These are phyloP conservation scores for Vicugna pacos DNA, from an alignment of 2,113 vertebrate genomes.

Conservation along the genomic window DNA sequence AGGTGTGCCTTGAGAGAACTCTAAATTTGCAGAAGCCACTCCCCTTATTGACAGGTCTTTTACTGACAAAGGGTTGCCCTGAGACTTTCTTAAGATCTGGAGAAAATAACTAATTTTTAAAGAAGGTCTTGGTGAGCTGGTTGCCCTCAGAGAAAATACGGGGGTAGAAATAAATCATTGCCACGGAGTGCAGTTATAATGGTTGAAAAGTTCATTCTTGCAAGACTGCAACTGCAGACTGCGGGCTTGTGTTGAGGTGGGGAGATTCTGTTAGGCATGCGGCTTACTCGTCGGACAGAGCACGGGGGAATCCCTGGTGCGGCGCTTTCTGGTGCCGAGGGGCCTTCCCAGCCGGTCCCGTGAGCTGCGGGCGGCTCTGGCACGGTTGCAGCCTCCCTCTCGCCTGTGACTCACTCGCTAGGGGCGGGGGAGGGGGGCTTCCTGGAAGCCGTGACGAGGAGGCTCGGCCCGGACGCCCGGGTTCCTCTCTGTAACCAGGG, in stretches of 20 bases:
- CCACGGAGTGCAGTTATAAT: not conserved
- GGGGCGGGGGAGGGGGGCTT: conserved; percentile 71
- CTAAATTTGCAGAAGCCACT: not conserved
- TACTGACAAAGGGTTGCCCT: not conserved
- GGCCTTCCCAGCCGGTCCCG: conserved; percentile 76
- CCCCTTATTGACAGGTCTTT: not conserved
- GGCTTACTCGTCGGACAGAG: not conserved
- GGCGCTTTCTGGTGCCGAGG: conserved; percentile 53
- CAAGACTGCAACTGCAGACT: not conserved
- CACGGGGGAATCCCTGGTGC: conserved; percentile 74
- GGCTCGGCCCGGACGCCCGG: conserved; percentile 61
- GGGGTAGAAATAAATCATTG: not conserved
- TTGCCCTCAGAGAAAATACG: not conserved
- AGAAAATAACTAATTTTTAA: not conserved
- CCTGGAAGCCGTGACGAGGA: conserved; percentile 82
- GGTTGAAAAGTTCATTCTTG: conserved; percentile 36
- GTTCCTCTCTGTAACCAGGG: conserved; percentile 82
- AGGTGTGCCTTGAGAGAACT: not conserved
- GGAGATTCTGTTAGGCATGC: not conserved
- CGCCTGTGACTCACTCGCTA: conserved; percentile 72
- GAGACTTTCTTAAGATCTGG: not conserved
- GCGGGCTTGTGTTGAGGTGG: not conserved
- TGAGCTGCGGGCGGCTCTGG: conserved; percentile 72
- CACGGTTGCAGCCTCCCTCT: conserved; percentile 78
- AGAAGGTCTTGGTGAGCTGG: not conserved